phyloP scores from a whole-genome alignment of 2,888 invertebrate genomes.

The Digitonthophagus gazella region DNA sequence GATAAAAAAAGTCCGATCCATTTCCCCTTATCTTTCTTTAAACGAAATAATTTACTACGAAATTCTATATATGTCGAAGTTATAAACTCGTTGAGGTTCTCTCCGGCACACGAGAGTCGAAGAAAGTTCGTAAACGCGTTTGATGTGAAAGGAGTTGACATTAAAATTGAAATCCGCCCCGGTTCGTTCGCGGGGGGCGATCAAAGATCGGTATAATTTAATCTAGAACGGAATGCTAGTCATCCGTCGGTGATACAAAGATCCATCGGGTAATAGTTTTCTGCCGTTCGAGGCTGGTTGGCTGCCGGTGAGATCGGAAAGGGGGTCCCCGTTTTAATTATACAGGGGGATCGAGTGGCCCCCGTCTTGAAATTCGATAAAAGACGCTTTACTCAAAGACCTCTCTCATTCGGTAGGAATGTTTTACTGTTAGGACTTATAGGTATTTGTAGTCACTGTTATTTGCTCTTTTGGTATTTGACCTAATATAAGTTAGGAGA shows the following conservation, averaged over 20 bases:
- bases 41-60: slow-evolving; percentile 38
- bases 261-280: slow-evolving; percentile 27
- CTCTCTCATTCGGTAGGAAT: neutral
- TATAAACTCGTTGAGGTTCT: slow-evolving; percentile 43
- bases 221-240: slow-evolving; percentile 29
- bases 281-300: slow-evolving; percentile 14
- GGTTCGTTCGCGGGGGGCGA: slow-evolving; percentile 38
- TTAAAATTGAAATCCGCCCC: slow-evolving; percentile 51
- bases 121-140: slow-evolving; percentile 43
- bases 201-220: slow-evolving; percentile 49
- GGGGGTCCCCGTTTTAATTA: slow-evolving; percentile 11
- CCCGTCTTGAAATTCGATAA: slow-evolving; percentile 10
- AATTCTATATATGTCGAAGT: slow-evolving; percentile 51
- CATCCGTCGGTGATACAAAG: slow-evolving; percentile 26
- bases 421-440: neutral
- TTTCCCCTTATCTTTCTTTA: too few species aligned
- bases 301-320: neutral
- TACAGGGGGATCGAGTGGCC: slow-evolving; percentile 13
- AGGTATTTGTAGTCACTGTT: neutral
- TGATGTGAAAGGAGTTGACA: slow-evolving; percentile 53
- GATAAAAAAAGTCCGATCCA: neutral
- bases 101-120: neutral
- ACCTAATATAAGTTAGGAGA: neutral
- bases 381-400: slow-evolving; percentile 7
- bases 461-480: neutral